phyloP scores from a whole-genome alignment of 2,113 vertebrate genomes.

The Ailurus styani region DNA sequence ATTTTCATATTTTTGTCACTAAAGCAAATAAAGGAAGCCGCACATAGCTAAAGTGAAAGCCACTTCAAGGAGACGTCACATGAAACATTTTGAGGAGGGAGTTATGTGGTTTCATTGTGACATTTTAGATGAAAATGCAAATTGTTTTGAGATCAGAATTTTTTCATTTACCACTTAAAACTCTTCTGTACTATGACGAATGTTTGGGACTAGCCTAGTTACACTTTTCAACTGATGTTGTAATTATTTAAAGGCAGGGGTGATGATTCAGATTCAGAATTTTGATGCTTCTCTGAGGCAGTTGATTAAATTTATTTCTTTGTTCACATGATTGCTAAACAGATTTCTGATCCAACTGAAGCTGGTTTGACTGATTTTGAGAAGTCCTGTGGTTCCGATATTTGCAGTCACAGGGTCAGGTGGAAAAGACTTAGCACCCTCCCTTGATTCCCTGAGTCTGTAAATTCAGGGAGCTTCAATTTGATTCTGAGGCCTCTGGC shows the following conservation, averaged over 20 bases:
- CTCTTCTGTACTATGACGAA: not conserved
- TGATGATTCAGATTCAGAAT: not conserved
- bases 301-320: constrained; percentile 19
- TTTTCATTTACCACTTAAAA: constrained; percentile 44
- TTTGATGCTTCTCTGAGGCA: not conserved
- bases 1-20: constrained; percentile 62
- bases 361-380: not conserved
- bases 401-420: not conserved
- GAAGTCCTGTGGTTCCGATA: not conserved
- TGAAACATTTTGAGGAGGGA: constrained; percentile 65
- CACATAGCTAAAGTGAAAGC: constrained; percentile 81
- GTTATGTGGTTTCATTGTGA: constrained; percentile 78
- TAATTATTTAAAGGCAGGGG: not conserved
- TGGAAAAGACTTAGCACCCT: not conserved
- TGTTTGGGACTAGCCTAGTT: not conserved
- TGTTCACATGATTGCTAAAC: not conserved
- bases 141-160: constrained; percentile 58
- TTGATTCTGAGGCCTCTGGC: not conserved
- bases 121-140: constrained; percentile 57
- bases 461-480: not conserved
- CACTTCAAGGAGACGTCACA: constrained; percentile 81
- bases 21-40: constrained; percentile 80
- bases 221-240: not conserved
- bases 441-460: not conserved
- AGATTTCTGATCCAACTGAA: not conserved